phyloP scores from a whole-genome alignment of 2,888 invertebrate species.

The Nephrotoma appendiculata region DNA sequence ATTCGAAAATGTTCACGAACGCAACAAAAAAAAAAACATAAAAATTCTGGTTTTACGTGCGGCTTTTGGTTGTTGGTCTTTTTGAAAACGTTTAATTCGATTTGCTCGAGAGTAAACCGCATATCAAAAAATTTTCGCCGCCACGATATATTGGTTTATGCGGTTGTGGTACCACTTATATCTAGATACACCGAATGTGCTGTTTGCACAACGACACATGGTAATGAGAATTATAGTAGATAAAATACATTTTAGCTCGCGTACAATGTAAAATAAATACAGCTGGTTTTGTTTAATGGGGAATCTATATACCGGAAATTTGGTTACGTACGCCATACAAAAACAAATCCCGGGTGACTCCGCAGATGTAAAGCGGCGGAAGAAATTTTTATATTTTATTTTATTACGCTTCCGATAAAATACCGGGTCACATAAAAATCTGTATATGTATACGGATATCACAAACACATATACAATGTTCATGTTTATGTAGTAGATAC shows the following conservation, averaged over 20 bases:
- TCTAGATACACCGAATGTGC: not conserved
- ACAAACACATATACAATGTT: too few relatives aligned
- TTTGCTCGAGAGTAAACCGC: not conserved
- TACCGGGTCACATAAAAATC: not conserved
- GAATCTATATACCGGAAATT: not conserved
- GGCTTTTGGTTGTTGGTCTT: not conserved
- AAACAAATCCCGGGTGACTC: not conserved
- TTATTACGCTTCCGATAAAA: too few relatives aligned
- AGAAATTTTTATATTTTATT: not conserved
- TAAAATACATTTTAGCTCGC: not conserved
- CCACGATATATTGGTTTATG: not conserved
- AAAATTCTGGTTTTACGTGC: not conserved
- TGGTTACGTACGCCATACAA: not conserved
- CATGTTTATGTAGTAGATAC: too few relatives aligned
- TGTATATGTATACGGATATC: not conserved
- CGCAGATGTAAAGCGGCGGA: not conserved
- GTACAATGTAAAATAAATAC: not conserved
- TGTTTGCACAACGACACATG: not conserved
- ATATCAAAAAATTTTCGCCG: not conserved
- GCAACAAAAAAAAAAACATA: not conserved
- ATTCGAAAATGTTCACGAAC: not conserved
- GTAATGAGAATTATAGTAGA: not conserved
- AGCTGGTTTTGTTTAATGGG: too few relatives aligned
- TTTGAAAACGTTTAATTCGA: not conserved
- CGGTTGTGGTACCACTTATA: not conserved